Percentiles rank a stretch among this genome's conserved stretches.
Conservation (phyloP, 2,797 vertebrate genomes). For the Adelosebastes latens region DNA sequence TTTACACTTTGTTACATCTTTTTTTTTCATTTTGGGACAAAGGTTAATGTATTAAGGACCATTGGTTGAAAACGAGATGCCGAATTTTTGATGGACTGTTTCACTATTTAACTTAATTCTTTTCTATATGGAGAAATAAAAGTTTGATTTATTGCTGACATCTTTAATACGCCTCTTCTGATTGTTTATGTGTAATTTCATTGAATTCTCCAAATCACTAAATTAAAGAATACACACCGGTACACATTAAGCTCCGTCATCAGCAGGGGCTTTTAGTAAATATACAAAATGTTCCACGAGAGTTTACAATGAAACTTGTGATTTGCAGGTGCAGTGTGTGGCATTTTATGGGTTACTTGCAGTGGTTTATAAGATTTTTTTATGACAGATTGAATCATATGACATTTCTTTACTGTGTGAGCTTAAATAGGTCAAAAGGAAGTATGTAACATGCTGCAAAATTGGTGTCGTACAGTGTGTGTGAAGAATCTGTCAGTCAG, state of each 20-base stretch:
- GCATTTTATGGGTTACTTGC: background rate
- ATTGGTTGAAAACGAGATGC: slow-evolving; percentile 78
- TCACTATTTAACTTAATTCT: slow-evolving; percentile 83
- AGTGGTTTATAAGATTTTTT: background rate
- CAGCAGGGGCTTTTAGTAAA: background rate
- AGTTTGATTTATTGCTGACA: slow-evolving; percentile 82
- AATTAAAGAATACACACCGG: background rate
- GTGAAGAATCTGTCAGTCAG: background rate
- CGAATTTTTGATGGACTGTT: slow-evolving; percentile 83
- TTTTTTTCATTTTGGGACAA: slow-evolving; percentile 80
- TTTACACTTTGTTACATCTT: slow-evolving; percentile 87
- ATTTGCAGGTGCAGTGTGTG: slow-evolving; percentile 11
- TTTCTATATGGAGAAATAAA: slow-evolving; percentile 85
- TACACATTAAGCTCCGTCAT: background rate
- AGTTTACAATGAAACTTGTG: slow-evolving; percentile 32
- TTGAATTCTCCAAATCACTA: background rate
- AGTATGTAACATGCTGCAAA: background rate
- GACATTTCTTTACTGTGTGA: background rate
- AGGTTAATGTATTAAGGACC: slow-evolving; percentile 81
- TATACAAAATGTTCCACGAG: background rate
- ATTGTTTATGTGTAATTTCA: background rate
- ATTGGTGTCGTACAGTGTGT: background rate
- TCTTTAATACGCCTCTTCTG: slow-evolving; percentile 47
- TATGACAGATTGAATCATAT: background rate
- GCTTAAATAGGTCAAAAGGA: background rate